A percentile compares a stretch with the other conserved stretches of the same genome.
These are phyloP conservation scores for Smithornis capensis DNA, from an alignment of 2,113 vertebrate genomes.

Conservation along the genomic window DNA sequence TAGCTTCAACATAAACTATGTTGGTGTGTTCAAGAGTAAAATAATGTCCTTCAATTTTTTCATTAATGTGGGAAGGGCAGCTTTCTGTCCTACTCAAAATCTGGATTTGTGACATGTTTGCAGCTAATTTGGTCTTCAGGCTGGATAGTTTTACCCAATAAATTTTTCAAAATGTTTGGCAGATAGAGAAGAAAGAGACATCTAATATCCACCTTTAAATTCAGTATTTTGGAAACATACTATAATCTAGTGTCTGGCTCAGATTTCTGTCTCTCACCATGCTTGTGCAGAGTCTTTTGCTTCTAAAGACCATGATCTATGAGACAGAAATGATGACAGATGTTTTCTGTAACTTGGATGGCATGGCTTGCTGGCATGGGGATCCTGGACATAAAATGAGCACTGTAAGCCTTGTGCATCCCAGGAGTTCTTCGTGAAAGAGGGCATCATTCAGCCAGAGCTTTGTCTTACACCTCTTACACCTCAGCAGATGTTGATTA, in stretches of 20 bases:
- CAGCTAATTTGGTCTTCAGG: not conserved
- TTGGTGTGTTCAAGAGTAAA: not conserved
- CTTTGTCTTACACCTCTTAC: not conserved
- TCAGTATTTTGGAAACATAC: fast-evolving
- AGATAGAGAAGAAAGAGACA: not conserved
- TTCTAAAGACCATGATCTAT: not conserved
- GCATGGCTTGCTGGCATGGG: not conserved
- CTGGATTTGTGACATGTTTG: not conserved
- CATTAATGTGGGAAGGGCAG: not conserved
- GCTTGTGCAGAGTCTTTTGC: not conserved
- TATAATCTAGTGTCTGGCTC: not conserved
- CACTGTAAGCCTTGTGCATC: not conserved
- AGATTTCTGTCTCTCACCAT: not conserved
- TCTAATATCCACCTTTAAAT: not conserved
- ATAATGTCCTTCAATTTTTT: not conserved
- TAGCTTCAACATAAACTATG: not conserved
- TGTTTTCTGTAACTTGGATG: not conserved
- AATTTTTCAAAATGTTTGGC: not conserved
- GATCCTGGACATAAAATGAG: not conserved
- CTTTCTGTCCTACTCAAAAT: not conserved
- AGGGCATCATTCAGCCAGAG: not conserved
- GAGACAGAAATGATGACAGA: not conserved
- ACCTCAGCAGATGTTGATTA: not conserved
- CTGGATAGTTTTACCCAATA: not conserved
- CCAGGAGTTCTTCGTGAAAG: fast-evolving